Evolutionary conservation across 2,113 vertebrate genomes (phyloP), one percentile per base, ranked within the genome.

Genomic region (Esox niger): DNA sequence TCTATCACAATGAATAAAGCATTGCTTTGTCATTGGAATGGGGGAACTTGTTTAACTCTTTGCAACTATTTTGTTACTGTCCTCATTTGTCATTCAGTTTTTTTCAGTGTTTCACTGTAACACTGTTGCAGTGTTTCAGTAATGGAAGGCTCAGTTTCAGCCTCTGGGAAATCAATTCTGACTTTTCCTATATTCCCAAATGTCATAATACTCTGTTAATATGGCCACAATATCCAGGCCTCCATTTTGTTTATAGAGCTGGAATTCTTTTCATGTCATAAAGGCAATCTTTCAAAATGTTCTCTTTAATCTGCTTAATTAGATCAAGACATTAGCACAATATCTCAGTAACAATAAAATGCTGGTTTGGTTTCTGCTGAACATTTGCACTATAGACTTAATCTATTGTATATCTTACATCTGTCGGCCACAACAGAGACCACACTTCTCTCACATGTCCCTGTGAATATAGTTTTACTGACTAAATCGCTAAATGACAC

Each of bases 281-380:
- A 65, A 73, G 65, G 43, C 63, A 21, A 26, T 9, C 64, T 46
- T 59, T 33, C 10, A 38, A 7, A 4, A 49, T 49, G 20, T 6
- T 49, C n/a, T 23, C 47, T 52, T 52, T 62, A 33, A 64, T 32
- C 26, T 5, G 35, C 27, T 6, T 63, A 63, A 63, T 63, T 63
- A 46, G 25, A 63, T 26, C 35, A 63, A 43, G 33, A 38, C 13
- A 38, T 38, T 35, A 62, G 32, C 21, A 26, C 60, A 62, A 29
- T n/a, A 29, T 15, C 32, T 38, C 33, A 7, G 4, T 21, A 62
- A 38, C 60, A 38, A 43, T 62, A 23, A 43, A 26, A 21, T 23
- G 21, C 15, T 15, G 23, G 60, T 27, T 57, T 57, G 55, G 55
- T 31, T 26, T 58, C 17, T 29, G 27, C 17, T 11, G 57, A 31